Conservation (phyloP, 2,113 vertebrate species). For the Crotalus viridis region DNA sequence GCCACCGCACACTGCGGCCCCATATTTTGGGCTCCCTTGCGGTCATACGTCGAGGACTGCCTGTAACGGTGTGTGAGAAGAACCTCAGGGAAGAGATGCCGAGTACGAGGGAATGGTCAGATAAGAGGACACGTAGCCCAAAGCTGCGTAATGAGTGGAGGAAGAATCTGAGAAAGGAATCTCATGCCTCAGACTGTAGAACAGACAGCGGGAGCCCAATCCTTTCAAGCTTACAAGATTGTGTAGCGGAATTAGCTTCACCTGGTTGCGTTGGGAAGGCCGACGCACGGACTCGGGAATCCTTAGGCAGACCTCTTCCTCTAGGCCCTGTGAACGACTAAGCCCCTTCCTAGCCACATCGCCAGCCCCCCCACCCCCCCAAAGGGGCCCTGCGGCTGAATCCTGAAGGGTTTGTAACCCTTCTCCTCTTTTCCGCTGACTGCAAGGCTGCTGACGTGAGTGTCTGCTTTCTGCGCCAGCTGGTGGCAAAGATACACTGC, state of each 20-base stretch:
- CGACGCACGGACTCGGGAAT: background rate
- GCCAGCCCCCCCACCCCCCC: background rate
- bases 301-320: background rate
- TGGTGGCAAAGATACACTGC: constrained; percentile 45
- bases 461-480: constrained; percentile 29
- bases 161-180: background rate
- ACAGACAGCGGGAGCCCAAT: background rate
- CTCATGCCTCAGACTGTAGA: background rate
- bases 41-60: background rate
- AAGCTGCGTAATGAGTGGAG: background rate
- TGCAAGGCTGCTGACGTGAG: constrained; percentile 38
- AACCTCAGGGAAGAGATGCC: background rate
- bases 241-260: background rate
- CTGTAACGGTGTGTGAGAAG: background rate
- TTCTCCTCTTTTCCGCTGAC: constrained; percentile 47
- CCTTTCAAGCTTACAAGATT: background rate
- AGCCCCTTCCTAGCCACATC: background rate
- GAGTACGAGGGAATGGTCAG: background rate
- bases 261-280: background rate
- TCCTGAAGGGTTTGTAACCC: background rate
- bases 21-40: background rate
- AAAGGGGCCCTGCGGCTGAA: background rate
- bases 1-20: too few relatives aligned
- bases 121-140: background rate
- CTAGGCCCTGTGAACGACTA: background rate